phyloP scores from a whole-genome alignment of 2,113 vertebrate genomes.

The Dascyllus trimaculatus region DNA sequence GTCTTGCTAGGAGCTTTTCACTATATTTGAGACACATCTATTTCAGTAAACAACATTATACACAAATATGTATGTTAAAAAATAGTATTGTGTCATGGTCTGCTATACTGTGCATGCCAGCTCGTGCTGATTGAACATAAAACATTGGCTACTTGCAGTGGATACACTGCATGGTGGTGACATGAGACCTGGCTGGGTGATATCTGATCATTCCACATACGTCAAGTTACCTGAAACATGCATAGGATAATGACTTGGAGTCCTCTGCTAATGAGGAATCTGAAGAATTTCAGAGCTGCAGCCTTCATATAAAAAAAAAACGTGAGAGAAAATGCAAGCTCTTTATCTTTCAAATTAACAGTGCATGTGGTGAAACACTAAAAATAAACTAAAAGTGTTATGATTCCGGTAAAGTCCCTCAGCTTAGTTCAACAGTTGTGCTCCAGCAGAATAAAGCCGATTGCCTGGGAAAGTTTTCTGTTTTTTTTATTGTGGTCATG shows the following conservation, averaged over 20 bases:
- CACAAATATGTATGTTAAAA: not conserved
- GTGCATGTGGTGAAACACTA: slow-evolving; percentile 12
- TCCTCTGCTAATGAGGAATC: slow-evolving; percentile 40
- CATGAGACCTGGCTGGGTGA: slow-evolving; percentile 18
- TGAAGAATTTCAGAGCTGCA: slow-evolving; percentile 43
- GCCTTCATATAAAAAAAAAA: slow-evolving; percentile 31
- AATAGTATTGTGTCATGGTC: not conserved
- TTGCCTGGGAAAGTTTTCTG: slow-evolving; percentile 58
- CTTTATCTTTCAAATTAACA: slow-evolving; percentile 21
- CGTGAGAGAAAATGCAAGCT: slow-evolving; percentile 25
- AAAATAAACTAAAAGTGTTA: slow-evolving; percentile 64
- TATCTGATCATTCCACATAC: slow-evolving; percentile 36
- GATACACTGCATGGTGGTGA: not conserved
- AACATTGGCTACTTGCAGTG: not conserved
- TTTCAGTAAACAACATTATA: not conserved
- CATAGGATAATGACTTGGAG: slow-evolving; percentile 16
- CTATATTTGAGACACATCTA: not conserved
- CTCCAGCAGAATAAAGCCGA: slow-evolving; percentile 27
- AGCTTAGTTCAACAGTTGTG: slow-evolving; percentile 48
- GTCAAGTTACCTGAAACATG: slow-evolving; percentile 58
- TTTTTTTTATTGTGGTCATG: not conserved
- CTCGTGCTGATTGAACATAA: not conserved
- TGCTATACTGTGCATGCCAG: not conserved
- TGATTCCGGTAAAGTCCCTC: slow-evolving; percentile 25
- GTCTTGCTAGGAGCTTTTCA: not conserved